These are phyloP conservation scores for Scrobipalpa atriplicella DNA, from an alignment of 2,888 invertebrate species.

Conservation along the genomic window DNA sequence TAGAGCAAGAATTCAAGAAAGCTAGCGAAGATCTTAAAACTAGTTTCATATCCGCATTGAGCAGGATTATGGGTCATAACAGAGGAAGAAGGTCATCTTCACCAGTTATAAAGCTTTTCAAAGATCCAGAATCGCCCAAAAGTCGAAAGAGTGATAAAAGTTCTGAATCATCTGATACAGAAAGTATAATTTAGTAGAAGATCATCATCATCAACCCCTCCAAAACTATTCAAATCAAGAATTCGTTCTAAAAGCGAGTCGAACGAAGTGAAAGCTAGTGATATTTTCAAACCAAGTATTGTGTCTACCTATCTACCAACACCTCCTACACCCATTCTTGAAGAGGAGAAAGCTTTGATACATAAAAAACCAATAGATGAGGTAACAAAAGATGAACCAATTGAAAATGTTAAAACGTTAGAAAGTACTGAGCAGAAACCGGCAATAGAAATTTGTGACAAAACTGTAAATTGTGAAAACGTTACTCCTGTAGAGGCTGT, in stretches of 20 bases:
- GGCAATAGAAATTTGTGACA: not conserved
- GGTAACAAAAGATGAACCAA: not conserved
- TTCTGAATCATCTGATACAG: constrained; percentile 28
- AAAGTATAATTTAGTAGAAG: not conserved
- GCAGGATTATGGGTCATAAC: constrained; percentile 60
- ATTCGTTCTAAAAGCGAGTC: constrained; percentile 15
- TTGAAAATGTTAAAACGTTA: not conserved
- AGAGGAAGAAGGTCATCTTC: constrained; percentile 43
- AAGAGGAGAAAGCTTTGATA: constrained; percentile 4
- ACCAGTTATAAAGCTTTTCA: constrained; percentile 24
- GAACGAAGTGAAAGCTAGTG: not conserved
- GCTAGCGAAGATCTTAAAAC: constrained; percentile 66
- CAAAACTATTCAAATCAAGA: constrained; percentile 30
- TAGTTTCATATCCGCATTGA: constrained; percentile 69
- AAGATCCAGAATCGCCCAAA: constrained; percentile 15
- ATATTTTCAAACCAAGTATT: not conserved
- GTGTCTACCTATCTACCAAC: not conserved
- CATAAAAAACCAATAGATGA: not conserved
- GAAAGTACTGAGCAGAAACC: not conserved
- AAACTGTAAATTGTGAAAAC: not conserved
- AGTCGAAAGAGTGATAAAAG: constrained; percentile 28
- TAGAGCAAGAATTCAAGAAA: constrained; percentile 64
- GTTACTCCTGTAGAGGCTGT: not conserved
- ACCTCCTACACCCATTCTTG: constrained; percentile 12
- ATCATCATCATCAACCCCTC: not conserved